phyloP scores from a whole-genome alignment of 2,888 invertebrate genomes.

The Choreutis nemorana region DNA sequence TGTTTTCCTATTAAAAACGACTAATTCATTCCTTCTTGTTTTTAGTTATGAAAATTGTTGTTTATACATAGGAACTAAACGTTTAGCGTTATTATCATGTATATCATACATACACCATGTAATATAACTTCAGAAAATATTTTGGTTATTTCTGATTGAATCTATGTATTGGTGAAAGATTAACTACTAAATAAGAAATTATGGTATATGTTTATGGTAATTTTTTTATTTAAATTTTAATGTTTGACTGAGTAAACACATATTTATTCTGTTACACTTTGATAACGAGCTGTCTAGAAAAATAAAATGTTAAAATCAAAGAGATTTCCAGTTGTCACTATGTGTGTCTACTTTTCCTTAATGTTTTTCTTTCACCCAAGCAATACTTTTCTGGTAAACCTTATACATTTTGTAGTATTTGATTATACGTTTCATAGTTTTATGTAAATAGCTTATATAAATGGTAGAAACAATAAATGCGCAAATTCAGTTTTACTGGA shows the following conservation, averaged over 20 bases:
- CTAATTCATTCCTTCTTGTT: constrained; percentile 55
- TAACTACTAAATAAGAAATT: constrained; percentile 26
- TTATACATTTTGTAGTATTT: too few species aligned
- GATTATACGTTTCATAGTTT: too few species aligned
- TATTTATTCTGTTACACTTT: constrained; percentile 37
- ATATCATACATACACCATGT: constrained; percentile 13
- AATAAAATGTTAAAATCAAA: too few species aligned
- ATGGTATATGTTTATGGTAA: constrained; percentile 22
- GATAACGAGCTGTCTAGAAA: too few species aligned
- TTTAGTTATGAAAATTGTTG: constrained; percentile 41
- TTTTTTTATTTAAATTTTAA: constrained; percentile 24
- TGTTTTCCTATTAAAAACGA: constrained; percentile 29
- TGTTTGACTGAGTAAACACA: constrained; percentile 33
- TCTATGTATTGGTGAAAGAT: constrained; percentile 36
- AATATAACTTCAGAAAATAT: constrained; percentile 23
- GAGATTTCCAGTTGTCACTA: too few species aligned
- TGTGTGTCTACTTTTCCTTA: too few species aligned
- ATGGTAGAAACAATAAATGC: too few species aligned
- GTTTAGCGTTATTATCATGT: constrained; percentile 18
- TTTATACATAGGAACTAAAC: constrained; percentile 16
- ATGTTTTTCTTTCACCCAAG: too few species aligned
- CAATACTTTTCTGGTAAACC: too few species aligned
- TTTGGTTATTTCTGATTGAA: constrained; percentile 27
- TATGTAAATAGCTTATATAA: too few species aligned
- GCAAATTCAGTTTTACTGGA: too few species aligned